Conservation (phyloP, 1,140 invertebrate genomes). For the Lucilia sericata region DNA sequence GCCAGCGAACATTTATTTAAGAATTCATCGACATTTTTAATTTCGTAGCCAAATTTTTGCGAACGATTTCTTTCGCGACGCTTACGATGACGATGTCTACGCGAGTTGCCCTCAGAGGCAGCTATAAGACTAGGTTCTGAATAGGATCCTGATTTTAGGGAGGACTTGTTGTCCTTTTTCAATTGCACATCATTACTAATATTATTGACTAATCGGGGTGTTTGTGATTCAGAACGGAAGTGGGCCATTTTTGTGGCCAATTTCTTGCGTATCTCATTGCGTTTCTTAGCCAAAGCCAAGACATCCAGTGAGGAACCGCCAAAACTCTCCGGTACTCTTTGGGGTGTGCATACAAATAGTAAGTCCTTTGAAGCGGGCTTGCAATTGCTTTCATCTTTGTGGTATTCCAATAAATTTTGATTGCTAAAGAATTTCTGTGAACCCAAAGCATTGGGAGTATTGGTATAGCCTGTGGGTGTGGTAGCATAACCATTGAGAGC, state of each 20-base stretch:
- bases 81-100: constrained; percentile 69
- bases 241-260: constrained; percentile 45
- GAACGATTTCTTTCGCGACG: constrained; percentile 69
- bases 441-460: constrained; percentile 49
- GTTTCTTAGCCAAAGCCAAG: constrained; percentile 58
- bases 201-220: background rate
- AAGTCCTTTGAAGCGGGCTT: constrained; percentile 62
- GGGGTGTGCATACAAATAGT: constrained; percentile 65
- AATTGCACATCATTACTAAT: constrained; percentile 10
- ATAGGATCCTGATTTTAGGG: constrained; percentile 59
- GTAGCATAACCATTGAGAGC: constrained; percentile 64
- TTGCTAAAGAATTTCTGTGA: constrained; percentile 66
- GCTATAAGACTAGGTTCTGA: constrained; percentile 65
- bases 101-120: constrained; percentile 59
- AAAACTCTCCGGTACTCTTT: constrained; percentile 53
- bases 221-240: constrained; percentile 34
- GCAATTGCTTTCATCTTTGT: constrained; percentile 50
- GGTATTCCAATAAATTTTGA: constrained; percentile 63
- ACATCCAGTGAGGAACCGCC: constrained; percentile 56
- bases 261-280: constrained; percentile 58
- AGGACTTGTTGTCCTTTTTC: constrained; percentile 46
- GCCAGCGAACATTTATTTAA: constrained; percentile 72
- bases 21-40: constrained; percentile 79
- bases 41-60: constrained; percentile 78
- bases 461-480: constrained; percentile 61